Evolutionary conservation across 1,140 invertebrate genomes (phyloP).

Genomic region (Dendroctonus valens): DNA sequence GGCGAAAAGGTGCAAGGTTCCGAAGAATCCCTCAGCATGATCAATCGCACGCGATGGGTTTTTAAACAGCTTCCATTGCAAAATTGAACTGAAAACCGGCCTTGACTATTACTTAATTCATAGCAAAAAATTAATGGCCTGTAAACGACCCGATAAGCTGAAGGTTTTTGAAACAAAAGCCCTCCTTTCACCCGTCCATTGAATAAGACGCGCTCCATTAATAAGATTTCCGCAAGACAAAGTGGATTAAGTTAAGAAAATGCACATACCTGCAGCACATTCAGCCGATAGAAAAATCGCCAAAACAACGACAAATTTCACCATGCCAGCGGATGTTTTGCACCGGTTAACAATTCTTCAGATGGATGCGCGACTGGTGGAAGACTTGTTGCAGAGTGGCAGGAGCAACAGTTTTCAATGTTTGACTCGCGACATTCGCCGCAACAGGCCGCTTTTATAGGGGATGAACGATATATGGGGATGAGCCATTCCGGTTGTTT

Average conservation of each 20-base stretch:
- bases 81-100: no score
- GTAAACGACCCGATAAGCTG: no score
- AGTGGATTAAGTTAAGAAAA: background rate
- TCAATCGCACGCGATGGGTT: no score
- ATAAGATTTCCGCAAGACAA: no score
- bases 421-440: constrained; percentile 25
- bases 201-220: background rate
- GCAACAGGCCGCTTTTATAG: constrained; percentile 27
- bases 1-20: no score
- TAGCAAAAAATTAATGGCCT: no score
- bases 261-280: constrained; percentile 19
- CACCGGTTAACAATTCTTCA: constrained; percentile 18
- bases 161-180: no score
- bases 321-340: background rate
- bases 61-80: no score
- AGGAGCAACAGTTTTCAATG: constrained; percentile 23
- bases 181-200: no score
- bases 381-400: constrained; percentile 5
- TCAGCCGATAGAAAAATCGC: constrained; percentile 14
- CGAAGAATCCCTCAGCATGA: no score
- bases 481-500: constrained; percentile 11
- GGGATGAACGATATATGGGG: constrained; percentile 12
- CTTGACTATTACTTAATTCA: no score
- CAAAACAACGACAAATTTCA: constrained; percentile 8
- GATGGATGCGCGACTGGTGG: background rate